These are phyloP conservation scores for Amorpha juglandis DNA, from an alignment of 2,888 invertebrate species.

Conservation along the genomic window DNA sequence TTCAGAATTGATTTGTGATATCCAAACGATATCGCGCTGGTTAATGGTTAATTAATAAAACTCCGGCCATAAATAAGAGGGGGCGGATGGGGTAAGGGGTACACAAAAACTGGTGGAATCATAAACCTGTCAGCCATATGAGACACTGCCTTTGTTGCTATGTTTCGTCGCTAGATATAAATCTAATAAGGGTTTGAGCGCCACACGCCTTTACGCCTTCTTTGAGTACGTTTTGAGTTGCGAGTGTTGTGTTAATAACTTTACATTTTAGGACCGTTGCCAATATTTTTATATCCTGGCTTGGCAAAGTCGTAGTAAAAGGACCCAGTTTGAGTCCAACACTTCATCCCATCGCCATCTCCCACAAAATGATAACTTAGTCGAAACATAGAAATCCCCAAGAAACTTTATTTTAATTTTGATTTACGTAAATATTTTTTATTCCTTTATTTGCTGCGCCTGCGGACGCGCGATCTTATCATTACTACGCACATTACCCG, in stretches of 20 bases:
- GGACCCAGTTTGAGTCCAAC: no score
- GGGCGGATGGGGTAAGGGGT: slow-evolving; percentile 64
- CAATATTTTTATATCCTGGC: no score
- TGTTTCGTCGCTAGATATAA: slow-evolving; percentile 72
- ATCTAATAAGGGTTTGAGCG: slow-evolving; percentile 60
- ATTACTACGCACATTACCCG: not conserved
- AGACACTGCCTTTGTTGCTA: slow-evolving; percentile 82
- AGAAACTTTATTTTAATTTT: no score
- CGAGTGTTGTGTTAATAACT: not conserved
- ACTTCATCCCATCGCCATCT: no score
- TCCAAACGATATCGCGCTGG: slow-evolving; percentile 48
- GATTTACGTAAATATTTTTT: no score
- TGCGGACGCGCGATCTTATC: not conserved
- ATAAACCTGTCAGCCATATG: slow-evolving; percentile 82
- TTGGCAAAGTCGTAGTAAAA: no score
- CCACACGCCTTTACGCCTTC: slow-evolving; percentile 18
- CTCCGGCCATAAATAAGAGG: slow-evolving; percentile 76
- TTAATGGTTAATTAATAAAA: slow-evolving; percentile 82
- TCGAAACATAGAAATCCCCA: no score
- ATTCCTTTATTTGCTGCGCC: no score
- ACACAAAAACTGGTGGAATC: slow-evolving; percentile 83
- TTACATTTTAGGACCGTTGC: no score
- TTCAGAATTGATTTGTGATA: slow-evolving; percentile 43
- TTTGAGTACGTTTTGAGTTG: slow-evolving; percentile 3
- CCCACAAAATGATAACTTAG: no score